These are phyloP conservation scores for Portevinia maculata DNA, from an alignment of 2,888 invertebrate genomes.

Conservation along the genomic window DNA sequence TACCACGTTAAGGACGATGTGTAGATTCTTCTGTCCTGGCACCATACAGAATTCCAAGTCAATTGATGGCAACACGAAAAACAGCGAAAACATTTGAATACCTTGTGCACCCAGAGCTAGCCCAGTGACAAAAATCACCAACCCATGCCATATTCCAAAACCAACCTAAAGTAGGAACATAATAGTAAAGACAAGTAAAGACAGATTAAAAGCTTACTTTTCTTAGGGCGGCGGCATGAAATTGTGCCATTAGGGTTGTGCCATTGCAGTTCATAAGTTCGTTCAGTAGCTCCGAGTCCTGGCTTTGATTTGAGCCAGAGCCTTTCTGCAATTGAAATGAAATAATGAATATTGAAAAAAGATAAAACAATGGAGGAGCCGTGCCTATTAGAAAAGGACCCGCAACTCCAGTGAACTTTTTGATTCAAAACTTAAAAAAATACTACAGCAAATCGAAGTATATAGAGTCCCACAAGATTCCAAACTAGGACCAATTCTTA, in stretches of 20 bases:
- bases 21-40: constrained; percentile 88
- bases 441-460: no score
- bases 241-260: constrained; percentile 87
- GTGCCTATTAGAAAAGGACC: no score
- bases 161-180: constrained; percentile 85
- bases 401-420: no score
- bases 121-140: constrained; percentile 87
- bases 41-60: constrained; percentile 91
- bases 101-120: constrained; percentile 88
- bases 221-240: constrained; percentile 90
- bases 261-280: constrained; percentile 86
- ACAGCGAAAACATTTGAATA: constrained; percentile 87
- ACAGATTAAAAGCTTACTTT: constrained; percentile 83
- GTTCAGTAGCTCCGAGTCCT: constrained; percentile 80
- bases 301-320: constrained; percentile 71
- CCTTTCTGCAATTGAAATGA: no score
- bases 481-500: no score
- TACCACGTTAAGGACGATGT: constrained; percentile 87
- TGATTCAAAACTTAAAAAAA: no score
- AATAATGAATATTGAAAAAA: no score
- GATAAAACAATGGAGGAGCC: not conserved
- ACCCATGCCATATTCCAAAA: constrained; percentile 87
- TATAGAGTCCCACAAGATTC: no score
- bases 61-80: constrained; percentile 89
- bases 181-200: no score